Conservation (phyloP, 2,113 vertebrate species). For the Colistium nudipinnis region DNA sequence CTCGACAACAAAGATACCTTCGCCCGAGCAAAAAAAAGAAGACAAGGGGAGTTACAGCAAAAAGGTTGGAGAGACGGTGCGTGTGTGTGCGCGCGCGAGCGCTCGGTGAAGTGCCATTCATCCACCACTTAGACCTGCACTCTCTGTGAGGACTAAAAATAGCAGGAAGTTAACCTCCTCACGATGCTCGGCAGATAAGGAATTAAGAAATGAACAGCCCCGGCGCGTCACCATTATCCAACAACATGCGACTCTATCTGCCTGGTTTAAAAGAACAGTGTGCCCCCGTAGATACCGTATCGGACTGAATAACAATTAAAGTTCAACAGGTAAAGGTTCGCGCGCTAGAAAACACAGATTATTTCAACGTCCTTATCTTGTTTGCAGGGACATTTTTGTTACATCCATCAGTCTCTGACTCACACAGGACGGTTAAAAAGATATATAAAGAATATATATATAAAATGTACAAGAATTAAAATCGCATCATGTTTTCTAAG, state of each 20-base stretch:
- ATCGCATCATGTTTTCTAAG: too few species aligned
- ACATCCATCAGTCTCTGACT: background rate
- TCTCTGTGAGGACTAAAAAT: conserved; percentile 83
- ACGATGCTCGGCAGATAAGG: conserved; percentile 18
- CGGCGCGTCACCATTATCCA: background rate
- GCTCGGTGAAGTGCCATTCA: conserved; percentile 82
- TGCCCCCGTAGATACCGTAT: conserved; percentile 18
- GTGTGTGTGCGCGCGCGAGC: background rate
- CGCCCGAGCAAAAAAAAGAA: conserved; percentile 69
- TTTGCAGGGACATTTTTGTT: conserved; percentile 35
- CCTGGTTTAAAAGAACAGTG: conserved; percentile 11
- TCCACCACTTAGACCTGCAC: conserved; percentile 80
- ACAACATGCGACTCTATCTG: background rate
- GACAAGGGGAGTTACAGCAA: conserved; percentile 84
- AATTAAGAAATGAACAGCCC: conserved; percentile 49
- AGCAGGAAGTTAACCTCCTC: conserved; percentile 79
- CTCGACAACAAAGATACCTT: conserved; percentile 81
- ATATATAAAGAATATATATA: too few species aligned
- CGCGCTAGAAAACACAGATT: conserved; percentile 20
- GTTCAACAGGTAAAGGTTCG: conserved; percentile 63
- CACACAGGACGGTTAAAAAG: too few species aligned
- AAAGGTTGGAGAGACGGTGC: conserved; percentile 13
- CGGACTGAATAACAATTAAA: conserved; percentile 49
- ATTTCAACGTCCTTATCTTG: conserved; percentile 23
- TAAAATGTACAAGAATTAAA: too few species aligned